A percentile compares a stretch with the other conserved stretches of the same genome.
phyloP scores from a whole-genome alignment of 2,113 vertebrate species.

The Cavia aperea region DNA sequence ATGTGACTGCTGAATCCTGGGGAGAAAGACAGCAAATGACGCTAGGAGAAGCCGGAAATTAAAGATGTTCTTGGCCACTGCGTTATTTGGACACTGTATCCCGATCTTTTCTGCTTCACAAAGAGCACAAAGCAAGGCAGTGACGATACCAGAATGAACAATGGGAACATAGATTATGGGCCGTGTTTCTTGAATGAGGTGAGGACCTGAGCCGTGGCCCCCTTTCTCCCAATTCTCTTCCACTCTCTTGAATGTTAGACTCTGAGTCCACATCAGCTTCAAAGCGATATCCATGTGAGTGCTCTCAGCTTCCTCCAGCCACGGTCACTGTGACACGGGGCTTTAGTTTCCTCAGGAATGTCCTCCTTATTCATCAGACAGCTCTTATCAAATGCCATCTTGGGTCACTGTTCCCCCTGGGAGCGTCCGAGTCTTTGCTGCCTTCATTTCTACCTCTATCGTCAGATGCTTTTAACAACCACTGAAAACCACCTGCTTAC shows the following conservation, averaged over 20 bases:
- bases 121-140: background rate
- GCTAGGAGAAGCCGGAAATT: no score
- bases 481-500: background rate
- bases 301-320: fast-evolving
- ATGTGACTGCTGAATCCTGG: fast-evolving
- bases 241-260: background rate
- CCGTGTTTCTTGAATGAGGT: fast-evolving
- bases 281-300: fast-evolving
- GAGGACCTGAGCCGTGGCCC: background rate
- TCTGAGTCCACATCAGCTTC: fast-evolving
- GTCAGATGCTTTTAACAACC: fast-evolving
- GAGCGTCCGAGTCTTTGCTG: background rate
- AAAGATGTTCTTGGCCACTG: fast-evolving
- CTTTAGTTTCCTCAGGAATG: fast-evolving
- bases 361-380: background rate
- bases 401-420: fast-evolving
- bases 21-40: background rate
- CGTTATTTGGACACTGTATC: background rate
- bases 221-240: fast-evolving
- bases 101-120: background rate
- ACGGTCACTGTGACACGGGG: fast-evolving
- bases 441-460: background rate
- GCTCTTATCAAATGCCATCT: fast-evolving
- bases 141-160: fast-evolving
- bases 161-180: fast-evolving